Conservation (phyloP, 2,113 vertebrate genomes). For the Nothoprocta pentlandii region DNA sequence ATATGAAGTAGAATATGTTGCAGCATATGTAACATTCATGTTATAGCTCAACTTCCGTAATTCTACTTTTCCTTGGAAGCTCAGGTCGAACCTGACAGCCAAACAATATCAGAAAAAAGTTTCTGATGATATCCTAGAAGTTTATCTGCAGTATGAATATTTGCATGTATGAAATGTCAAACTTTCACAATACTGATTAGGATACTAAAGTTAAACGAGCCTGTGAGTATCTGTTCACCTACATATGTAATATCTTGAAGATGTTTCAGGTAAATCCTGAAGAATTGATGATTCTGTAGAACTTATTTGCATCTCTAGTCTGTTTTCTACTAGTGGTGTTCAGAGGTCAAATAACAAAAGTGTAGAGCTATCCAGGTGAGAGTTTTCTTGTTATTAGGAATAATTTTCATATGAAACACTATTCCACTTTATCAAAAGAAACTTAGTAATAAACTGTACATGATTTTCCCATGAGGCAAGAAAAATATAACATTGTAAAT, state of each 20-base stretch:
- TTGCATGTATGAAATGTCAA: not conserved
- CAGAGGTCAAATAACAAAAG: not conserved
- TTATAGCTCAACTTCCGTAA: not conserved
- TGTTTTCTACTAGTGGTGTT: not conserved
- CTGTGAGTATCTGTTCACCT: not conserved
- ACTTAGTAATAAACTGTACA: not conserved
- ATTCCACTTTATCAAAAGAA: not conserved
- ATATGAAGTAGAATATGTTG: not conserved
- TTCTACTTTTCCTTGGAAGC: not conserved
- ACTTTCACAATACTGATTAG: not conserved
- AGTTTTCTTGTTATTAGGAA: not conserved
- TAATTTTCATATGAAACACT: not conserved
- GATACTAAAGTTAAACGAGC: not conserved
- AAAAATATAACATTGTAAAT: not conserved
- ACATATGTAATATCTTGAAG: not conserved
- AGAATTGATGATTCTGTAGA: not conserved
- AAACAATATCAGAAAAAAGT: not conserved
- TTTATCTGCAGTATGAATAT: not conserved
- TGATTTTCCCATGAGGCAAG: not conserved
- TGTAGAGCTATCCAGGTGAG: not conserved
- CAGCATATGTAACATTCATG: not conserved
- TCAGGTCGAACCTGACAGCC: not conserved
- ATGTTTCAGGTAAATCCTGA: not conserved
- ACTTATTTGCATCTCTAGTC: not conserved
- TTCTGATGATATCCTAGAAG: not conserved